Conservation (phyloP, 37 sponge, comb jelly and placozoan genomes). For the Mnemiopsis leidyi region DNA sequence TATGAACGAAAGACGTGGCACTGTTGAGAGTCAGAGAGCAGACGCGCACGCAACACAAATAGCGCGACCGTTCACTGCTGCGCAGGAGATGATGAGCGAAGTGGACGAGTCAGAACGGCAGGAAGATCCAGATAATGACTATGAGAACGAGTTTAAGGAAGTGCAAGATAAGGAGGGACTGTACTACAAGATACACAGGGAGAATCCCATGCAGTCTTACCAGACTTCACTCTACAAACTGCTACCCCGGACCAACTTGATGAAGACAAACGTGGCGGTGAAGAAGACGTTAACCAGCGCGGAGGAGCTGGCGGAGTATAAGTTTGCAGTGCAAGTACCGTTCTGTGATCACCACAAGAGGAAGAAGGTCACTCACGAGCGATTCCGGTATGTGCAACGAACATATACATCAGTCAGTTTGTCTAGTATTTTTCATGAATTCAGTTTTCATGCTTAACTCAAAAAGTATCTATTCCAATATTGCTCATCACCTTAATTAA, state of each 20-base stretch:
- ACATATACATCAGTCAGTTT: too few relatives aligned
- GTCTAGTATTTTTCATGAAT: too few relatives aligned
- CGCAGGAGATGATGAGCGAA: slow-evolving; percentile 7
- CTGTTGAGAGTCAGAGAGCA: background rate
- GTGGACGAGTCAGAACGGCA: background rate
- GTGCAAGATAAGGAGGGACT: slow-evolving; percentile 65
- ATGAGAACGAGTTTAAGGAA: slow-evolving; percentile 67
- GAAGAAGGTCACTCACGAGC: slow-evolving; percentile 15
- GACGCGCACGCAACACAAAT: slow-evolving; percentile 22
- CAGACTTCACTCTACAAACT: slow-evolving; percentile 56
- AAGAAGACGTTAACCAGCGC: background rate
- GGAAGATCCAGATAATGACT: slow-evolving; percentile 59
- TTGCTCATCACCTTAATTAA: too few relatives aligned
- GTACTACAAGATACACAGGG: slow-evolving; percentile 69
- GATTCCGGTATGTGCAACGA: slow-evolving; percentile 37
- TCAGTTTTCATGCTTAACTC: too few relatives aligned
- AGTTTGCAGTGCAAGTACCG: slow-evolving; percentile 29
- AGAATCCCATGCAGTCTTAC: slow-evolving; percentile 57
- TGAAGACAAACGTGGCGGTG: background rate
- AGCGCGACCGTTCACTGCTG: slow-evolving; percentile 43
- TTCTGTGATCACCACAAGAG: slow-evolving; percentile 54
- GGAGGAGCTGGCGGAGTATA: slow-evolving; percentile 44
- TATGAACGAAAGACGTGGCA: background rate
- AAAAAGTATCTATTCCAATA: too few relatives aligned
- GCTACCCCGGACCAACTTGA: slow-evolving; percentile 15